A percentile compares a stretch with the other conserved stretches of the same genome.
phyloP scores from a whole-genome alignment of 2,113 vertebrate species.

The Scomber japonicus region DNA sequence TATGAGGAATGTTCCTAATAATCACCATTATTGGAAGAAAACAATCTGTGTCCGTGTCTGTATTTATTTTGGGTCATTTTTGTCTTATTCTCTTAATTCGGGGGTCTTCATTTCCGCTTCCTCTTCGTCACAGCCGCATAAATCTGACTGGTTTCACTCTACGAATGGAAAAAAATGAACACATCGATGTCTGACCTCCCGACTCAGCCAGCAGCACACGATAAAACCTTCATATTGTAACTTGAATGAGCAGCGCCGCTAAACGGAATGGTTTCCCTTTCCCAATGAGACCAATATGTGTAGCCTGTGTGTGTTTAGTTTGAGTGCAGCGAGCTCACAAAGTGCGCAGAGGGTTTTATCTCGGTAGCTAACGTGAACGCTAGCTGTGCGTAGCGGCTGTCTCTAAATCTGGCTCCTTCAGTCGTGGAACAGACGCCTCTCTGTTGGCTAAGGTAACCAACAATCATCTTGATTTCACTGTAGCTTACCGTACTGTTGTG shows the following conservation, averaged over 20 bases:
- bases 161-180: constrained; percentile 20
- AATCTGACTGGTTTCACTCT: constrained; percentile 8
- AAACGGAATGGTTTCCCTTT: rapidly evolving
- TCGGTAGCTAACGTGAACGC: constrained; percentile 54
- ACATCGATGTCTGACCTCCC: background rate
- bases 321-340: constrained; percentile 24
- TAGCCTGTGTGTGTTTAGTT: constrained; percentile 14
- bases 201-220: background rate
- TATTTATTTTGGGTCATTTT: background rate
- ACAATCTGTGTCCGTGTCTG: background rate
- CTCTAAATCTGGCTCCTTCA: constrained; percentile 25
- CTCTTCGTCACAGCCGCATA: constrained; percentile 32
- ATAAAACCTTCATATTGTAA: background rate
- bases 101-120: constrained; percentile 65
- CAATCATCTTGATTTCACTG: background rate
- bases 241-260: background rate
- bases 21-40: background rate
- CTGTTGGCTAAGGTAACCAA: constrained; percentile 50
- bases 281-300: constrained; percentile 29
- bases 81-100: background rate
- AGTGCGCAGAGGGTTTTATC: constrained; percentile 55
- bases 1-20: too few species aligned
- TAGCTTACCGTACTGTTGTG: background rate
- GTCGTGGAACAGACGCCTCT: constrained; percentile 3
- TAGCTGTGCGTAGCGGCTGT: constrained; percentile 55